Conservation (phyloP, 2,113 vertebrate species). For the Ceyx melanurus region DNA sequence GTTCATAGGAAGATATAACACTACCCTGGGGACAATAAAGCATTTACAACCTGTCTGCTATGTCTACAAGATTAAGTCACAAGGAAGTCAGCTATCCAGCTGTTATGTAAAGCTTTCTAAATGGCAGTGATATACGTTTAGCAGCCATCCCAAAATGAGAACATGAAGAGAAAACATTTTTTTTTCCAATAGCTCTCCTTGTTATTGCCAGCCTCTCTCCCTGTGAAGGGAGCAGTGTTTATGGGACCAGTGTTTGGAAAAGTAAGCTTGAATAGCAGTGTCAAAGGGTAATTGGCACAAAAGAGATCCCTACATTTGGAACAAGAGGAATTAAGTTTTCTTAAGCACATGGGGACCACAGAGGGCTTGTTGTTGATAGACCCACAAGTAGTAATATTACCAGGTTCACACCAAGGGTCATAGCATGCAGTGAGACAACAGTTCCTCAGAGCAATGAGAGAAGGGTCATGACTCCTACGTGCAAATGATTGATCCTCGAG, state of each 20-base stretch:
- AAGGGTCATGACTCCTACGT: slow-evolving; percentile 23
- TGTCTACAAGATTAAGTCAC: slow-evolving; percentile 7
- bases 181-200: not conserved
- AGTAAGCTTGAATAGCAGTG: slow-evolving; percentile 6
- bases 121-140: not conserved
- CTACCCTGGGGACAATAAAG: not conserved
- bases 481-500: slow-evolving; percentile 41
- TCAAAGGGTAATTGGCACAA: slow-evolving; percentile 43
- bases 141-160: not conserved
- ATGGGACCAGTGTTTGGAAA: slow-evolving; percentile 20
- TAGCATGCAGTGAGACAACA: slow-evolving; percentile 35
- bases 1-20: not conserved
- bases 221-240: not conserved
- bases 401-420: slow-evolving; percentile 47
- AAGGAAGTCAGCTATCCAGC: not conserved
- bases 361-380: slow-evolving; percentile 36
- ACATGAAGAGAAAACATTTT: not conserved
- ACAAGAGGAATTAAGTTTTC: slow-evolving; percentile 48
- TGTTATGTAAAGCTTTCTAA: not conserved
- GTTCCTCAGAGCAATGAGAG: slow-evolving; percentile 38
- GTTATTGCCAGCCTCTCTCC: not conserved
- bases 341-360: slow-evolving; percentile 44
- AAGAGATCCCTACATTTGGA: slow-evolving; percentile 40
- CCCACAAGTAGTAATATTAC: slow-evolving; percentile 44
- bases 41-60: not conserved